Conservation (phyloP, 2,113 vertebrate genomes). For the Phrynosoma platyrhinos region DNA sequence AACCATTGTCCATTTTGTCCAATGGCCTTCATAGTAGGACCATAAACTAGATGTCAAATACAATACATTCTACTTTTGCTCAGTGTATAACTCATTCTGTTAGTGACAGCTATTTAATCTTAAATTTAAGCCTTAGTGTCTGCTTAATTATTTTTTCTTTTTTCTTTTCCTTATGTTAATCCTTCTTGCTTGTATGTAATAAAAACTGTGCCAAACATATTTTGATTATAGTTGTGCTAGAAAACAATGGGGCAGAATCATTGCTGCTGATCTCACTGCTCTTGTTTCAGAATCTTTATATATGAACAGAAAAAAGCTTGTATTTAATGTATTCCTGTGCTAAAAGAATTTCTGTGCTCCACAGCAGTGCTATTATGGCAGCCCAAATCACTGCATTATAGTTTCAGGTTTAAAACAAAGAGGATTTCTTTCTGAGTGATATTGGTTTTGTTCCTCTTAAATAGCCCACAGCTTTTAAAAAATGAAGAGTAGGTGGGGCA, state of each 20-base stretch:
- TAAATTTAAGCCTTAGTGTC: neutral
- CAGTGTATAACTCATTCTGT: neutral
- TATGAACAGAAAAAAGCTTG: constrained; percentile 1
- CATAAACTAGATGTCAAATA: neutral
- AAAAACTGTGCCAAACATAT: neutral
- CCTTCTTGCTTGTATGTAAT: neutral
- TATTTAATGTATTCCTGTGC: constrained; percentile 35
- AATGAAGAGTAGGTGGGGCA: constrained; percentile 56
- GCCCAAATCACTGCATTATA: constrained; percentile 20
- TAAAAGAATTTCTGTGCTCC: constrained; percentile 28
- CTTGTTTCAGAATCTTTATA: neutral
- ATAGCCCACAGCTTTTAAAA: constrained; percentile 50
- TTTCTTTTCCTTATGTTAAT: neutral
- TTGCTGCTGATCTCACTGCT: constrained; percentile 6
- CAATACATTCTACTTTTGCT: neutral
- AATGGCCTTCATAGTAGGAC: neutral
- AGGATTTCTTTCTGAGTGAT: constrained; percentile 7
- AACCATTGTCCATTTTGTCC: constrained; percentile 9
- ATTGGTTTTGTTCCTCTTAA: constrained; percentile 60
- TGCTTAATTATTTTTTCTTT: neutral
- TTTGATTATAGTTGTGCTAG: constrained; percentile 29
- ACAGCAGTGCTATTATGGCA: constrained; percentile 8
- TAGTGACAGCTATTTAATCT: neutral
- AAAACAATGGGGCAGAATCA: constrained; percentile 1
- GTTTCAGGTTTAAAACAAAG: constrained; percentile 28